Evolutionary conservation across 2,888 invertebrate species (phyloP).

Genomic region (Synanthedon andrenaeformis): DNA sequence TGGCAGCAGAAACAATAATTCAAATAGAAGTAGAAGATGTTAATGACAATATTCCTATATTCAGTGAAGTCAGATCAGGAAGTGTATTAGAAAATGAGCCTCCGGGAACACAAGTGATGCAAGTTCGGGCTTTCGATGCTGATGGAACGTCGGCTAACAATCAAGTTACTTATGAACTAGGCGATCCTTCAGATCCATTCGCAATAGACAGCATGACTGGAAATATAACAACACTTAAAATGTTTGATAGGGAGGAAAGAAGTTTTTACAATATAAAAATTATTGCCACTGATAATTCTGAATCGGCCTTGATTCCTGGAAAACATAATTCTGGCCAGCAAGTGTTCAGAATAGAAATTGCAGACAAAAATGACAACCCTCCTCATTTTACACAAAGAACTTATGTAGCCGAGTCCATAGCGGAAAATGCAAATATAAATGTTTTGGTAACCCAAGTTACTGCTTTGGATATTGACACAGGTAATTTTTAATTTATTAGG

Average conservation of each 20-base stretch:
- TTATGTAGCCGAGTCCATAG: conserved; percentile 80
- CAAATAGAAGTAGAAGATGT: conserved; percentile 86
- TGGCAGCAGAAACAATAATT: conserved; percentile 83
- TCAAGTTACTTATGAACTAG: conserved; percentile 82
- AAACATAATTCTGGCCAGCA: conserved; percentile 83
- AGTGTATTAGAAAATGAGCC: conserved; percentile 89
- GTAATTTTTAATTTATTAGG: conserved; percentile 24
- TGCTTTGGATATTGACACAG: conserved; percentile 89
- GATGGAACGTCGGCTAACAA: conserved; percentile 88
- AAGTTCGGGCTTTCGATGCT: conserved; percentile 86
- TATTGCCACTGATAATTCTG: conserved; percentile 89
- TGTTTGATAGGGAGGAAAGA: conserved; percentile 88
- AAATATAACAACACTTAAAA: conserved; percentile 83
- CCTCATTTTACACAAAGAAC: conserved; percentile 86
- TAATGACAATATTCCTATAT: conserved; percentile 90
- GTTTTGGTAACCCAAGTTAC: conserved; percentile 88
- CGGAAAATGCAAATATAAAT: conserved; percentile 87
- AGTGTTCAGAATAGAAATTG: conserved; percentile 90
- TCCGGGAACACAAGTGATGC: conserved; percentile 87
- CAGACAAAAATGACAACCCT: conserved; percentile 95
- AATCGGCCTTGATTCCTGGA: conserved; percentile 76
- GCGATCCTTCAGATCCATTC: conserved; percentile 79
- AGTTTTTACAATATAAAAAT: conserved; percentile 91
- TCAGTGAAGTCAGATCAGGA: conserved; percentile 84
- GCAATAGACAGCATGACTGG: conserved; percentile 87